Conservation (phyloP, 2,888 invertebrate species). For the Atherix ibis region DNA sequence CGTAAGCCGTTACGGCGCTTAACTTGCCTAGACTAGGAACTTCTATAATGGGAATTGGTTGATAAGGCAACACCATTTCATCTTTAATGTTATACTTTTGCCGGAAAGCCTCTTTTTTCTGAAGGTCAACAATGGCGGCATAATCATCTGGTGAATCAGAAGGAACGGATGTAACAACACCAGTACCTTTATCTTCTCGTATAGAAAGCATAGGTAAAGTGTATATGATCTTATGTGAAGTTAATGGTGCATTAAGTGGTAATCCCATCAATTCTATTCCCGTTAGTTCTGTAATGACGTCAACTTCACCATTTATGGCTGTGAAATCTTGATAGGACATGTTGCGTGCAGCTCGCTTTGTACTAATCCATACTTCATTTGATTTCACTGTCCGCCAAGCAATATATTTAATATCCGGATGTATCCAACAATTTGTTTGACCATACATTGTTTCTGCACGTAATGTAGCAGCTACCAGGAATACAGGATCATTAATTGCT, state of each 20-base stretch:
- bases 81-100: constrained; percentile 72
- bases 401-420: constrained; percentile 87
- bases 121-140: constrained; percentile 85
- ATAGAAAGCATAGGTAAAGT: constrained; percentile 95
- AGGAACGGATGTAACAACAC: constrained; percentile 94
- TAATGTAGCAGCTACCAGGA: constrained; percentile 89
- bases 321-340: constrained; percentile 94
- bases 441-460: constrained; percentile 99
- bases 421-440: constrained; percentile 97
- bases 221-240: constrained; percentile 70
- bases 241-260: constrained; percentile 68
- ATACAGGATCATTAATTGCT: constrained; percentile 21
- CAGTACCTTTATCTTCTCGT: constrained; percentile 96
- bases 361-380: constrained; percentile 73
- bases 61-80: constrained; percentile 45
- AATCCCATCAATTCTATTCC: constrained; percentile 73
- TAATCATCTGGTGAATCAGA: constrained; percentile 99
- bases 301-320: constrained; percentile 57
- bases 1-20: constrained; percentile 68
- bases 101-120: constrained; percentile 83
- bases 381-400: constrained; percentile 57
- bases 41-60: constrained; percentile 73
- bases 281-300: constrained; percentile 48
- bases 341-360: constrained; percentile 77
- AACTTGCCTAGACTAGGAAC: constrained; percentile 81